Percentiles rank a stretch among this genome's conserved stretches.
These are phyloP conservation scores for Clupea harengus DNA, from an alignment of 2,113 vertebrate genomes.

Conservation along the genomic window DNA sequence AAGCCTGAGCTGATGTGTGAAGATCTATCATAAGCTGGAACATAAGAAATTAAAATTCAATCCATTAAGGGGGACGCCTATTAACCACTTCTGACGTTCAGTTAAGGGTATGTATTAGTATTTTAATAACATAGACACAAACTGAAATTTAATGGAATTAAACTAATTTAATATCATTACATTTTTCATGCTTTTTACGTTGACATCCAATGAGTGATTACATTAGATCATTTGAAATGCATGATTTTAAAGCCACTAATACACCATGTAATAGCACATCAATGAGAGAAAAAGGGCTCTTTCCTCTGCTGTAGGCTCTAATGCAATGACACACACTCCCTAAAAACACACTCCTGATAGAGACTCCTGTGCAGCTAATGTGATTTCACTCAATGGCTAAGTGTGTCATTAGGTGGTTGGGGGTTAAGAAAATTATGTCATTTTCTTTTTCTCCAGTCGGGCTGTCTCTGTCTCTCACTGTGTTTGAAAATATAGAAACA, in stretches of 20 bases:
- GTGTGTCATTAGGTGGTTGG: slow-evolving; percentile 8
- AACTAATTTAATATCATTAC: background rate
- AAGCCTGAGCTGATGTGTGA: background rate
- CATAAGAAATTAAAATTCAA: background rate
- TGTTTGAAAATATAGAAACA: background rate
- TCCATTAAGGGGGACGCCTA: background rate
- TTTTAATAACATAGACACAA: background rate
- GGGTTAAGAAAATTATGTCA: slow-evolving; percentile 20
- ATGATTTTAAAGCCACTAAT: background rate
- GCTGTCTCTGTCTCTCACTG: background rate
- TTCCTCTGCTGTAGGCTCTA: background rate
- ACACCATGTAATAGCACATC: background rate
- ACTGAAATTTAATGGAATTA: background rate
- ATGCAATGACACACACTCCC: no score
- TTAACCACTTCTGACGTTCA: background rate
- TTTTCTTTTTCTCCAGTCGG: background rate
- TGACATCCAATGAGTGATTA: background rate
- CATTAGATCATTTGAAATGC: background rate
- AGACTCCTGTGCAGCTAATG: background rate
- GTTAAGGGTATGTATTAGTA: background rate
- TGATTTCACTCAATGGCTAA: background rate
- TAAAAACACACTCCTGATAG: no score
- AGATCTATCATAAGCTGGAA: background rate
- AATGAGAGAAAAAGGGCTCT: background rate
- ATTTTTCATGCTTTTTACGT: background rate